Evolutionary conservation across 1,140 invertebrate genomes (phyloP), one percentile per base, ranked within the genome.

Genomic region (Myzus persicae): DNA sequence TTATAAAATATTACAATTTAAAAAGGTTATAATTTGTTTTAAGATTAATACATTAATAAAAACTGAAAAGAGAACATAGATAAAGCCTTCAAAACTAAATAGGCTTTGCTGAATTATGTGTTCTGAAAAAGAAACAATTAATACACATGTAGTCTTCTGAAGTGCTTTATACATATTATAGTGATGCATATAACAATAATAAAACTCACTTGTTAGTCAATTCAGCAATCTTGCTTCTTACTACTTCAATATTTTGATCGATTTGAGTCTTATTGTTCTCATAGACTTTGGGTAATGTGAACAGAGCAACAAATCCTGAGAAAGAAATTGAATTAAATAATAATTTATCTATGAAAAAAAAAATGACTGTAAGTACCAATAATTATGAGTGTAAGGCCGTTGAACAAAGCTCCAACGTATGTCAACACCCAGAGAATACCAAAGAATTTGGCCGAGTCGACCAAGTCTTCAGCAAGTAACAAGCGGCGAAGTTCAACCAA

Each of bases 261-360:
- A 99, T 99, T 95, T 99, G 98, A 94, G 97, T 96, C 96, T 99
- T 98, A 96, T 99, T 99, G 95, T 98, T 98, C 96, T 99, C 99
- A 95, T 99, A 99, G 44, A 99, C 97, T 96, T 99, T 99, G 44
- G 99, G 99, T 95, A 99, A 96, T 94, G 98, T 98, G 96, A 99
- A 99, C 94, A 99, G 96, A 94, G 97, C 97, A 94, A 99, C 97
- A 95, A 98, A 98, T 94, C 97, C 98, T 99, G 95, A 59, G 20
- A 97, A 96, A 94, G 26, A 54, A 88, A 81, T n/a, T n/a, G n/a
- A 84, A 93, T 36, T 4, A 26, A n/a, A 67, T 51, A 51, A 54
- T n/a, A 82, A 42, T n/a, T 36, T 31, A 82, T 76, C 1, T 5
- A n/a, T 76, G 48, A 36, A 40, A 82, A 84, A n/a, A 84, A 31